A percentile compares a stretch with the other conserved stretches of the same genome.
phyloP scores from a whole-genome alignment of 2,113 vertebrate genomes.

The Typhlomys cinereus region DNA sequence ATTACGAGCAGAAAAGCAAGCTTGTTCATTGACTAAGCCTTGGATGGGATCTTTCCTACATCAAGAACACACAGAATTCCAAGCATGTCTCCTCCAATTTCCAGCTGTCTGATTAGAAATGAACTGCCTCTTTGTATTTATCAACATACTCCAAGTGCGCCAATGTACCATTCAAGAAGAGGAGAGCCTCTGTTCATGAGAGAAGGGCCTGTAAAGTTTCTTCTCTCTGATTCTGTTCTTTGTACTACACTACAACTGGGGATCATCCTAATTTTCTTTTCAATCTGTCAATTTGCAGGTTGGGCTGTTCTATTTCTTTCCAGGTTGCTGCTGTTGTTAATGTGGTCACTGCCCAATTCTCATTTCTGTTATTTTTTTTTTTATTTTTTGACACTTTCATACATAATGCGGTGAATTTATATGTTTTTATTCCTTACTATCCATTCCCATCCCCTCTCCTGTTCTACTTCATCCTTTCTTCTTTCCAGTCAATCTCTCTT shows the following conservation, averaged over 20 bases:
- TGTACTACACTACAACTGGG: not conserved
- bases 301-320: not conserved
- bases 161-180: not conserved
- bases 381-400: not conserved
- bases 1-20: not conserved
- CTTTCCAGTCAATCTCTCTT: no score
- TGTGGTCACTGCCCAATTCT: not conserved
- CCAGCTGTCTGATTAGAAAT: not conserved
- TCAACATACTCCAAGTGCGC: not conserved
- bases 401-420: no score
- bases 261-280: not conserved
- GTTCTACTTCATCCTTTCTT: no score
- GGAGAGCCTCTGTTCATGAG: not conserved
- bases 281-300: not conserved
- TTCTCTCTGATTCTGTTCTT: not conserved
- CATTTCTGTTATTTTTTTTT: not conserved
- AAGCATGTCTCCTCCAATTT: not conserved
- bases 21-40: accelerated
- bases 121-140: not conserved
- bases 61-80: not conserved
- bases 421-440: no score
- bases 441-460: no score
- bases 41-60: not conserved
- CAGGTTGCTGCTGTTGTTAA: not conserved
- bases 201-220: not conserved